Evolutionary conservation across 2,888 invertebrate genomes (phyloP).

Genomic region (Carpatolechia fugitivella): DNA sequence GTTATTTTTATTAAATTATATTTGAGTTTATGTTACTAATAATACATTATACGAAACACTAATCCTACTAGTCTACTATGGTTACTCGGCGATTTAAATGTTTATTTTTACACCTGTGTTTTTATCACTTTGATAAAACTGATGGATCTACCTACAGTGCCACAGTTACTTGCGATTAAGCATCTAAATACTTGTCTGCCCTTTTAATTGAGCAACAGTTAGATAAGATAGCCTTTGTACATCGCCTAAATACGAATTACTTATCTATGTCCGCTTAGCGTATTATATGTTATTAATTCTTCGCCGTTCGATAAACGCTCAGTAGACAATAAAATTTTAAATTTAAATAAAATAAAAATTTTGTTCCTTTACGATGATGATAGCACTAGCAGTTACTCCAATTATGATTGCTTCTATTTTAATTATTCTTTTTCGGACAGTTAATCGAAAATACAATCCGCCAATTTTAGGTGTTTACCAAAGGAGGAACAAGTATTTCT

Average conservation of each 20-base stretch:
- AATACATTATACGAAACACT: too few relatives aligned
- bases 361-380: neutral
- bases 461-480: constrained; percentile 76
- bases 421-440: constrained; percentile 39
- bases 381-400: neutral
- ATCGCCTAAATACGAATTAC: neutral
- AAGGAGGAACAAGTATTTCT: constrained; percentile 69
- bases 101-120: too few relatives aligned
- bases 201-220: neutral
- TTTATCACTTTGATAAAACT: too few relatives aligned
- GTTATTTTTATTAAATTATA: constrained; percentile 64
- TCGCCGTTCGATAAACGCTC: too few relatives aligned
- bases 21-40: constrained; percentile 7
- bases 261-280: constrained; percentile 1
- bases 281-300: too few relatives aligned
- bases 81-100: too few relatives aligned
- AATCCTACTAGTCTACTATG: too few relatives aligned
- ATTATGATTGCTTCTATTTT: neutral
- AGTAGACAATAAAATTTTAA: too few relatives aligned
- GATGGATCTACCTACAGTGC: neutral
- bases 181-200: neutral
- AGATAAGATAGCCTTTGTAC: neutral
- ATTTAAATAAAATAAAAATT: too few relatives aligned
- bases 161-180: neutral
- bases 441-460: constrained; percentile 52